Evolutionary conservation across 2,113 vertebrate genomes (phyloP).

Genomic region (Eudyptes chrysolophus): DNA sequence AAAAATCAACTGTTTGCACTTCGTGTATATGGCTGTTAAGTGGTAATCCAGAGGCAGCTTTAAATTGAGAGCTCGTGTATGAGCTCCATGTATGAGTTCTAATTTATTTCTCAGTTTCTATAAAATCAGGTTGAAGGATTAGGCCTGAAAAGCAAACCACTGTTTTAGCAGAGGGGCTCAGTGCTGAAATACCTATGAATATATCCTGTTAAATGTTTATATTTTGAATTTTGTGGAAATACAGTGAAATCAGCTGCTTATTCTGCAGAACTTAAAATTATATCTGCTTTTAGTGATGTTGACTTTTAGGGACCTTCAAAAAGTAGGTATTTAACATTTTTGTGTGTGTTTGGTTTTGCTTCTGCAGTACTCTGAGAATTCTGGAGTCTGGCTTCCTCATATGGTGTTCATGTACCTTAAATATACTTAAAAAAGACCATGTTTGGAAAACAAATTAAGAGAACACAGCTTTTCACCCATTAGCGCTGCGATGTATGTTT

Average conservation of each 20-base stretch:
- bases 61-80: not conserved
- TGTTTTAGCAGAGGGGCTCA: not conserved
- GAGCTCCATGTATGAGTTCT: not conserved
- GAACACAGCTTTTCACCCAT: not conserved
- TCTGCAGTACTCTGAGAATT: not conserved
- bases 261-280: not conserved
- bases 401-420: not conserved
- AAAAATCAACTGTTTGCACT: not conserved
- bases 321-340: not conserved
- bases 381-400: not conserved
- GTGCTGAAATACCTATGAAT: not conserved
- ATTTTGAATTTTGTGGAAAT: not conserved
- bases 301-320: not conserved
- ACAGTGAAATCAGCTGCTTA: not conserved
- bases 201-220: not conserved
- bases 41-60: not conserved
- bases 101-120: not conserved
- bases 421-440: not conserved
- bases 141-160: conserved; percentile 15
- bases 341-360: not conserved
- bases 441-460: not conserved
- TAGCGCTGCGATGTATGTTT: fast-evolving
- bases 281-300: not conserved
- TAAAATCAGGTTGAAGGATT: conserved; percentile 27
- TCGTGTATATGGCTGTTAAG: not conserved